Percentiles rank a stretch among this genome's conserved stretches.
These are phyloP conservation scores for Drosophila subsilvestris DNA, from an alignment of 2,888 invertebrate genomes.

Conservation along the genomic window DNA sequence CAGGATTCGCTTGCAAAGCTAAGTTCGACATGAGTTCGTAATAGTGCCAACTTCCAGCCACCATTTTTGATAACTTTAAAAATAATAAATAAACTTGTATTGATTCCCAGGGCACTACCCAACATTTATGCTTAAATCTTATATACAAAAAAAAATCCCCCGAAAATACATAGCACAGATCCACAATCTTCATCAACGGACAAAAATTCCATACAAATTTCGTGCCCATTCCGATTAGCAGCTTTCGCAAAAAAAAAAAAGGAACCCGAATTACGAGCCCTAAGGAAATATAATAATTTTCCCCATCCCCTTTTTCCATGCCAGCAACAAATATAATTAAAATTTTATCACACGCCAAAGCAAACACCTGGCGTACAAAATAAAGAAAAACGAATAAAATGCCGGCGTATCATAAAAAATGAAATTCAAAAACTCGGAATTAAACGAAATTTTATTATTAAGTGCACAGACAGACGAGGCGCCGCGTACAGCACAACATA, in stretches of 20 bases:
- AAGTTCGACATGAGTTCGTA: too few relatives aligned
- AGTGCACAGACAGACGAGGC: conserved; percentile 40
- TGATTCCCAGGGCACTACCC: too few relatives aligned
- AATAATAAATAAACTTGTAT: too few relatives aligned
- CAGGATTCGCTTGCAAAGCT: too few relatives aligned
- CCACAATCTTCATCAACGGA: background rate
- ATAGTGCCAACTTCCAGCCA: too few relatives aligned
- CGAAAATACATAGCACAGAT: background rate
- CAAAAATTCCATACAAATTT: background rate
- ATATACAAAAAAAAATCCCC: background rate
- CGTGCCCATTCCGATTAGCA: background rate
- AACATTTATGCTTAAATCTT: too few relatives aligned
- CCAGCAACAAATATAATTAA: conserved; percentile 55
- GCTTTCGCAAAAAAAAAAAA: conserved; percentile 1
- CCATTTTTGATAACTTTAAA: too few relatives aligned
- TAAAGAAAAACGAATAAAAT: conserved; percentile 46
- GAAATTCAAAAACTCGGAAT: conserved; percentile 64
- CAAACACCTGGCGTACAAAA: conserved; percentile 50
- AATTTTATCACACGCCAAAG: conserved; percentile 57
- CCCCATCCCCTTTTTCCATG: conserved; percentile 13
- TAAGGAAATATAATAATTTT: conserved; percentile 22
- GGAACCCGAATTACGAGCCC: conserved; percentile 29
- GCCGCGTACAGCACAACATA: conserved; percentile 12
- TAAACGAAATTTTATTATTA: conserved; percentile 72
- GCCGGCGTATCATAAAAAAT: conserved; percentile 44